A percentile compares a stretch with the other conserved stretches of the same genome.
Evolutionary conservation across 2,797 vertebrate species (phyloP).

Genomic region (Hephaestus fuliginosus): DNA sequence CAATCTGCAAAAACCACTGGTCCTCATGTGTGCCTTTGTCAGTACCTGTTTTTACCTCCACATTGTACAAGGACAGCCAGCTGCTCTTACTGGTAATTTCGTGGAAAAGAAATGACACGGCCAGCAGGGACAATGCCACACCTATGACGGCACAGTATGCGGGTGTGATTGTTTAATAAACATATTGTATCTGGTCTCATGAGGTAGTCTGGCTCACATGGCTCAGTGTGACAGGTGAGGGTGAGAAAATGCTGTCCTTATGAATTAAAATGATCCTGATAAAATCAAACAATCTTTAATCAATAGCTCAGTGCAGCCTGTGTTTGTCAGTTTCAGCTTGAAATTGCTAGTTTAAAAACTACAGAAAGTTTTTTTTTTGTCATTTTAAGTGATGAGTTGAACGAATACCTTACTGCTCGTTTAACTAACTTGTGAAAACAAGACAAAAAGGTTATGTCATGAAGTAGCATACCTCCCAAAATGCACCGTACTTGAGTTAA

Average conservation of each 20-base stretch:
- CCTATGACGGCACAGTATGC: not conserved
- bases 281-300: not conserved
- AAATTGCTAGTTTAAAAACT: not conserved
- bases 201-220: not conserved
- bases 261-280: not conserved
- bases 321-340: not conserved
- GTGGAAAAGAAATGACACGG: not conserved
- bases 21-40: not conserved
- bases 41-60: not conserved
- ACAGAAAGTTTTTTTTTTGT: not conserved
- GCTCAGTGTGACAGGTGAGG: not conserved
- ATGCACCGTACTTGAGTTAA: not conserved
- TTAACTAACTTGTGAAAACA: not conserved
- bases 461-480: not conserved
- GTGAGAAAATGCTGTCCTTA: not conserved
- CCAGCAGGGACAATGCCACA: not conserved
- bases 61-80: not conserved
- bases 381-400: not conserved
- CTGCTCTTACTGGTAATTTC: not conserved
- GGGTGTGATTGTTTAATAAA: constrained; percentile 17
- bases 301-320: not conserved
- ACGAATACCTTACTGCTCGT: not conserved
- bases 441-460: not conserved
- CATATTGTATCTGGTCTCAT: not conserved
- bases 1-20: not conserved